Evolutionary conservation across 2,888 invertebrate species (phyloP), one percentile per base, ranked within the genome.

Genomic region (Nipponacmea schrenckii): DNA sequence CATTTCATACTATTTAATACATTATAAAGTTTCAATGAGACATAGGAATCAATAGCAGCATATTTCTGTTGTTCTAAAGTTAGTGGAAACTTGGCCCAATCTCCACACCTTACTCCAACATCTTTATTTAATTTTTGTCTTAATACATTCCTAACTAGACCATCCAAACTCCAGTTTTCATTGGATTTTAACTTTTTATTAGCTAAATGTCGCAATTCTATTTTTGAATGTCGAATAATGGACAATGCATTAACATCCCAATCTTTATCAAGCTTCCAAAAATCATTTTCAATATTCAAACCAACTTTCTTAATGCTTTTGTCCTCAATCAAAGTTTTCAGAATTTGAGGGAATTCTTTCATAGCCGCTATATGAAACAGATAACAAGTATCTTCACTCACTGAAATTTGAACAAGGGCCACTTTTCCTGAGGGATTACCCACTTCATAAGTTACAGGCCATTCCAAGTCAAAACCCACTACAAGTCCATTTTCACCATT

Each of bases 181-280:
- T 74, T 69, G 8, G 81, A 75, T 67, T 80, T 82, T 15, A 84
- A 74, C 63, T 80, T 82, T 62, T 74, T 65, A 72, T 84, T 84
- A 5, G 83, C 84, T 8, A 83, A 67, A 39, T 71, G 76, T 27
- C 79, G 73, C 0, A 84, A 68, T 66, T 85, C 85, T 26, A 80
- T 70, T 26, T 77, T 73, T 46, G 79, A 79, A 67, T 79, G 77
- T 31, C 80, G 67, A 45, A 83, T 75, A 2, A 74, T 44, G 31
- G 77, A 67, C 45, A 74, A 77, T 3, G 80, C 83, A 17, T 74
- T 72, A 10, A 84, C 71, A 67, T 82, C 82, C 77, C 73, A 84
- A 70, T 84, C 85, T n/a, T 77, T 69, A 48, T 77, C 84, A 44
- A 85, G 76, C 67, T 83, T 84, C 85, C 85, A 85, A 26, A 84